Base-by-base conservation (phyloP, 2,113 vertebrate species). In the Carassius gibelio region DNA sequence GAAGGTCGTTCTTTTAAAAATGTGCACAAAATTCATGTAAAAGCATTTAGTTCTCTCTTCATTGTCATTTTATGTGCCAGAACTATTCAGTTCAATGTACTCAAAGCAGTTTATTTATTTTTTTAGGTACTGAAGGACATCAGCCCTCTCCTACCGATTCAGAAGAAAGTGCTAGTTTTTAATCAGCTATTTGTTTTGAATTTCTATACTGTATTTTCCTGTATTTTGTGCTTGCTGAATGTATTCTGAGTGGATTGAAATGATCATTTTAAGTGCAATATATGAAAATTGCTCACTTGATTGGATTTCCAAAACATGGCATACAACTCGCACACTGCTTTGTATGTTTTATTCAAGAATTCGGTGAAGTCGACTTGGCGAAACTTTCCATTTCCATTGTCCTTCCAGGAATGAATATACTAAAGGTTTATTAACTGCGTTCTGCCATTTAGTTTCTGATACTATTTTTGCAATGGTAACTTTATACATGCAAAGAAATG, bases 131-230 rank as follows among this genome's bases (percentile, higher is more conserved):
- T 38, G 34, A 72, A 38, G 48, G 64, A 38, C 3, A 42, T 3
- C 48, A 17, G 26, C 19, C 2, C 66, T 81, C 45, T 19, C 61
- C 62, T 68, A 5, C 8, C 48, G 14, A 10, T 71, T 71, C 61
- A 48, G 79, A 66, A 71, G 26, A 34, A 69, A 71, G 62, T 38
- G 48, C 26, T n/a, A 17, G 66, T 57, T 71, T 82, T 55, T 82
- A 13, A 82, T 23, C 4, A 50, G 3, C 14, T 68, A 1, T 57
- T 34, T 61, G 45, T 26, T 52, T 26, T 81, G 1, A 23, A 30
- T 10, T 45, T 64, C 59, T 81, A n/a, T 45, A 13, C 15, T 78
- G 26, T 19, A 21, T 59, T 55, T 10, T 6, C 14, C 2, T 55
- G n/a, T 9, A 23, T 75, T 75, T 59, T 77, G 26, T 69, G 30